phyloP scores from a whole-genome alignment of 2,888 invertebrate species.

The Parnassius smintheus region DNA sequence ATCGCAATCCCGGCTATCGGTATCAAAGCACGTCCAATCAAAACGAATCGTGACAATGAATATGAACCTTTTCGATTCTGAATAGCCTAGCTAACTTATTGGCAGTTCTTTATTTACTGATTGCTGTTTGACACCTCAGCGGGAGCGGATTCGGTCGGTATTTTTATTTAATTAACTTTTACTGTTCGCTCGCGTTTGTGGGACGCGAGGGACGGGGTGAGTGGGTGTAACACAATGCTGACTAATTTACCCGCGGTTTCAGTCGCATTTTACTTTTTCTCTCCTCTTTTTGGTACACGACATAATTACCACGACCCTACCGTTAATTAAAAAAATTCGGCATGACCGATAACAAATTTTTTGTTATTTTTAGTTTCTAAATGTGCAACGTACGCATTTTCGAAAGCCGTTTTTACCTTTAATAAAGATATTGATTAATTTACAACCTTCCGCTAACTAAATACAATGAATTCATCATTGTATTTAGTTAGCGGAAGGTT shows the following conservation, averaged over 20 bases:
- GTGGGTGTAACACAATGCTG: slow-evolving; percentile 60
- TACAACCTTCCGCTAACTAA: too few relatives aligned
- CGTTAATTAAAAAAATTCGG: slow-evolving; percentile 21
- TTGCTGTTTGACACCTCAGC: slow-evolving; percentile 73
- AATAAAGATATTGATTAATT: too few relatives aligned
- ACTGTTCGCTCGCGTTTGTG: slow-evolving; percentile 53
- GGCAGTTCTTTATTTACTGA: slow-evolving; percentile 75
- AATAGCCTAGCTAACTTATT: slow-evolving; percentile 76
- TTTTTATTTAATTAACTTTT: slow-evolving; percentile 75
- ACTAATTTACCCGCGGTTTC: slow-evolving; percentile 67
- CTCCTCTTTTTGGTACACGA: slow-evolving; percentile 42
- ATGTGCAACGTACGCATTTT: slow-evolving; percentile 30
- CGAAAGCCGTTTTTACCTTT: slow-evolving; percentile 3
- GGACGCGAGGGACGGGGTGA: slow-evolving; percentile 41
- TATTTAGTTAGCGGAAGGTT: too few relatives aligned
- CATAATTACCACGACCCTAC: slow-evolving; percentile 20
- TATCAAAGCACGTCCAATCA: slow-evolving; percentile 81
- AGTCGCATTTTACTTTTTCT: slow-evolving; percentile 54
- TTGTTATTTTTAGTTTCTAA: slow-evolving; percentile 31
- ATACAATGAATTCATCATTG: too few relatives aligned
- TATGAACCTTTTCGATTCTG: slow-evolving; percentile 73
- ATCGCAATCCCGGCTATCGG: slow-evolving; percentile 75
- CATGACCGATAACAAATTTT: slow-evolving; percentile 1
- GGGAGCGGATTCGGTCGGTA: slow-evolving; percentile 61
- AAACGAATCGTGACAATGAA: slow-evolving; percentile 79